A percentile compares a stretch with the other conserved stretches of the same genome.
These are phyloP conservation scores for Brotula barbata DNA, from an alignment of 2,797 vertebrate genomes.

Conservation along the genomic window DNA sequence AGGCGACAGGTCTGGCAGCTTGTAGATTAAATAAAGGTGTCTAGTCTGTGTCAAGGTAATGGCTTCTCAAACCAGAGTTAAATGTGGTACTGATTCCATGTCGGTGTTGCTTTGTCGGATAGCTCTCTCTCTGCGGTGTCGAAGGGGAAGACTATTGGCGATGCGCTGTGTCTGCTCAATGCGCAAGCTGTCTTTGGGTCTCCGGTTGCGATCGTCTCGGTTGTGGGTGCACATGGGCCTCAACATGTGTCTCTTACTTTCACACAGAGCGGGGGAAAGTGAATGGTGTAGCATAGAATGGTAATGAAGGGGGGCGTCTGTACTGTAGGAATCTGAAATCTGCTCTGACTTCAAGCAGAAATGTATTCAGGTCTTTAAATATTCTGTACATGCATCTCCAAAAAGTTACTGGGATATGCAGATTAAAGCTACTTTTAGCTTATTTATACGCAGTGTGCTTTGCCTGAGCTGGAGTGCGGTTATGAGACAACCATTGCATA, in stretches of 20 bases:
- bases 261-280: not conserved
- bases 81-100: slow-evolving; percentile 72
- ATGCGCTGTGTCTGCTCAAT: not conserved
- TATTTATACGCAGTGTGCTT: not conserved
- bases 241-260: slow-evolving; percentile 23
- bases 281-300: not conserved
- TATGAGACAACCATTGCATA: not conserved
- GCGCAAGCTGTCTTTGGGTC: slow-evolving; percentile 25
- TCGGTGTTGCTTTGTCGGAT: slow-evolving; percentile 70
- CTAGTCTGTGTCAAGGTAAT: slow-evolving; percentile 76
- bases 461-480: not conserved
- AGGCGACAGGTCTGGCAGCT: slow-evolving; percentile 70
- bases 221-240: slow-evolving; percentile 33
- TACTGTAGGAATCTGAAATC: no score
- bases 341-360: no score
- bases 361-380: no score
- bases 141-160: slow-evolving; percentile 30
- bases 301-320: not conserved
- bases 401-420: no score
- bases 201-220: slow-evolving; percentile 48
- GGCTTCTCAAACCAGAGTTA: slow-evolving; percentile 75
- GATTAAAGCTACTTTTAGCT: not conserved
- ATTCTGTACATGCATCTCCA: no score
- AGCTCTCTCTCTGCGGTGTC: slow-evolving; percentile 44
- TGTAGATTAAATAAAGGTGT: slow-evolving; percentile 80